phyloP scores from a whole-genome alignment of 2,113 vertebrate species.

The Rhinichthys klamathensis region DNA sequence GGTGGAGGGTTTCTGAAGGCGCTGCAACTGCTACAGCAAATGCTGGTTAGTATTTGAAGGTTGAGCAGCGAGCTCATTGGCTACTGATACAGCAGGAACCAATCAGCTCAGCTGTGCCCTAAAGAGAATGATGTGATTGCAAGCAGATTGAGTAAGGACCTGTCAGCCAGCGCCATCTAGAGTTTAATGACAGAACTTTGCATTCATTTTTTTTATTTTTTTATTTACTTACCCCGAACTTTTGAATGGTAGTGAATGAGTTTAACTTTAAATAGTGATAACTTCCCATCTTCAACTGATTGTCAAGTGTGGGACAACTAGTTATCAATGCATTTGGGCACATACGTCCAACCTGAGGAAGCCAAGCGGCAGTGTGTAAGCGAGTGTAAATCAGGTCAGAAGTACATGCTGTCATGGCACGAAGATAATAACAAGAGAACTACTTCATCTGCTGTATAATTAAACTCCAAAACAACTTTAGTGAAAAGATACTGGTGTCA shows the following conservation, averaged over 20 bases:
- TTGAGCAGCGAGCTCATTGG: too few species aligned
- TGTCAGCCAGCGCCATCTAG: too few species aligned
- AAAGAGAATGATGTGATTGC: too few species aligned
- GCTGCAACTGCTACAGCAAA: too few species aligned
- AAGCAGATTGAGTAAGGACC: too few species aligned
- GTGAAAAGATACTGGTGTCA: constrained; percentile 33
- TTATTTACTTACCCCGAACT: neutral
- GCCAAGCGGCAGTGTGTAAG: constrained; percentile 27
- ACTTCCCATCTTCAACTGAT: neutral
- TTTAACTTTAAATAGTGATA: neutral
- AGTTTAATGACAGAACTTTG: too few species aligned
- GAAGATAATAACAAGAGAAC: constrained; percentile 66
- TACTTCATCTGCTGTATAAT: constrained; percentile 66
- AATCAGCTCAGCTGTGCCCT: too few species aligned
- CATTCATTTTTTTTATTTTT: too few species aligned
- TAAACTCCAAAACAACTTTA: constrained; percentile 61
- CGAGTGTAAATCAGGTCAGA: constrained; percentile 63
- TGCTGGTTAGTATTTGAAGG: too few species aligned
- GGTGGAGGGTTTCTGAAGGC: too few species aligned
- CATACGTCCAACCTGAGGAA: constrained; percentile 22
- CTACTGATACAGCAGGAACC: too few species aligned
- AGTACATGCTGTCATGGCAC: constrained; percentile 60
- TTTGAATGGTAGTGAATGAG: neutral
- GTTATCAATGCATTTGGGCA: constrained; percentile 1
- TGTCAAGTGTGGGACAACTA: neutral